phyloP scores from a whole-genome alignment of 2,888 invertebrate genomes.

The Acanthacorydalis orientalis region DNA sequence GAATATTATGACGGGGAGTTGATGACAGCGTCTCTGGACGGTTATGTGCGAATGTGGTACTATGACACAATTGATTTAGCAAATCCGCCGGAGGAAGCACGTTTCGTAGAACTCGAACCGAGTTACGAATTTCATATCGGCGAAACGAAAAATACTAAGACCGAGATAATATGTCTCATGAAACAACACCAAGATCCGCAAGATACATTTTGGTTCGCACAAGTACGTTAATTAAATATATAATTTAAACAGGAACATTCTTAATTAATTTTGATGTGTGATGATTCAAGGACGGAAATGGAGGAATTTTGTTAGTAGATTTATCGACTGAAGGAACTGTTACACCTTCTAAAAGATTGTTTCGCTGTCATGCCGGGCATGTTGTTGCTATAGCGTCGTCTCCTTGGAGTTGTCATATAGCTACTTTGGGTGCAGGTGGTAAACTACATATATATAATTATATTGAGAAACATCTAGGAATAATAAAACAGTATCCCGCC shows the following conservation, averaged over 20 bases:
- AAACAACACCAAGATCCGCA: constrained; percentile 27
- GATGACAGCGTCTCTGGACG: constrained; percentile 45
- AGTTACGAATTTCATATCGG: constrained; percentile 62
- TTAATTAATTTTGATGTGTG: not conserved
- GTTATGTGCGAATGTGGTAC: constrained; percentile 71
- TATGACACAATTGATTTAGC: constrained; percentile 83
- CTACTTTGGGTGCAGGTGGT: constrained; percentile 58
- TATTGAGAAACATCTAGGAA: constrained; percentile 34
- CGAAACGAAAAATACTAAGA: constrained; percentile 16
- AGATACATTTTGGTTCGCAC: constrained; percentile 48
- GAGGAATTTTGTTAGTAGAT: constrained; percentile 63
- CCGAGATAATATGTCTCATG: constrained; percentile 33
- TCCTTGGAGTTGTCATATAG: constrained; percentile 49
- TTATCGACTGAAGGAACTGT: constrained; percentile 33
- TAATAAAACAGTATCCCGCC: constrained; percentile 35
- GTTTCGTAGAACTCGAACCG: constrained; percentile 69
- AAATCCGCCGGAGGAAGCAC: constrained; percentile 65
- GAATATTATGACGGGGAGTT: constrained; percentile 23
- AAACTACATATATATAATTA: constrained; percentile 59
- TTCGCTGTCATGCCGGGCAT: constrained; percentile 60
- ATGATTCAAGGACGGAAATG: constrained; percentile 56
- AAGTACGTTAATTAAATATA: constrained; percentile 32
- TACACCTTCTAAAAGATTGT: constrained; percentile 30
- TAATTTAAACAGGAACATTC: not conserved
- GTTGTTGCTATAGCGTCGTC: constrained; percentile 51